A percentile compares a stretch with the other conserved stretches of the same genome.
These are phyloP conservation scores for Corynorhinus townsendii DNA, from an alignment of 2,113 vertebrate species.

Conservation along the genomic window DNA sequence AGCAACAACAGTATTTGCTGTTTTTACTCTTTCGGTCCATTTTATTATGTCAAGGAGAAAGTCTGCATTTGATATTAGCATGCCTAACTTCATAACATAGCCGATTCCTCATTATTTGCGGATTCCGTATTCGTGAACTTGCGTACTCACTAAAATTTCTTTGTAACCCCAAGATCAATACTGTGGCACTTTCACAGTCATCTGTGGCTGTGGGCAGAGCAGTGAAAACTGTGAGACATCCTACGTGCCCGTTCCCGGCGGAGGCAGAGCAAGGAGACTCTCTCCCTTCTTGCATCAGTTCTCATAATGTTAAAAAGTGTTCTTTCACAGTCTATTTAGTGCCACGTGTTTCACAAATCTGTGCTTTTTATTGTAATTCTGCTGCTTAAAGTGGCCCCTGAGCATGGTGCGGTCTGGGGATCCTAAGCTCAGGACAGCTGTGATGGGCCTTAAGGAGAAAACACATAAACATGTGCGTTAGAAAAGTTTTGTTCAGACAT, in stretches of 20 bases:
- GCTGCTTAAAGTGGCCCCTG: not conserved
- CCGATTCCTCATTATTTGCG: fast-evolving
- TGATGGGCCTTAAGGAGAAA: not conserved
- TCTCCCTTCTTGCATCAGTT: not conserved
- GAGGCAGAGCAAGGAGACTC: not conserved
- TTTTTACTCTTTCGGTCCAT: not conserved
- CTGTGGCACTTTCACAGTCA: not conserved
- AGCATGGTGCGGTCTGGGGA: not conserved
- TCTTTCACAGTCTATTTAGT: not conserved
- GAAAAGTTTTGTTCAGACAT: not conserved
- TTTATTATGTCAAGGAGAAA: not conserved
- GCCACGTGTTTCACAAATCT: not conserved
- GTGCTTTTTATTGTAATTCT: not conserved
- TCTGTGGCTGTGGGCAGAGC: too few species aligned
- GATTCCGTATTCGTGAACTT: not conserved
- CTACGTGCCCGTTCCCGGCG: fast-evolving
- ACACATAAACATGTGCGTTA: not conserved
- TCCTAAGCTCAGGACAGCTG: too few species aligned
- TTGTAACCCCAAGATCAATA: not conserved
- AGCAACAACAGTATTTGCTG: not conserved
- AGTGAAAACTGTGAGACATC: fast-evolving
- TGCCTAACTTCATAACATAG: not conserved
- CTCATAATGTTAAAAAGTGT: not conserved
- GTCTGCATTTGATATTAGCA: not conserved
- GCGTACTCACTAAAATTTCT: not conserved